Conservation (phyloP, 2,888 invertebrate species). For the Eustalomyia histrio region DNA sequence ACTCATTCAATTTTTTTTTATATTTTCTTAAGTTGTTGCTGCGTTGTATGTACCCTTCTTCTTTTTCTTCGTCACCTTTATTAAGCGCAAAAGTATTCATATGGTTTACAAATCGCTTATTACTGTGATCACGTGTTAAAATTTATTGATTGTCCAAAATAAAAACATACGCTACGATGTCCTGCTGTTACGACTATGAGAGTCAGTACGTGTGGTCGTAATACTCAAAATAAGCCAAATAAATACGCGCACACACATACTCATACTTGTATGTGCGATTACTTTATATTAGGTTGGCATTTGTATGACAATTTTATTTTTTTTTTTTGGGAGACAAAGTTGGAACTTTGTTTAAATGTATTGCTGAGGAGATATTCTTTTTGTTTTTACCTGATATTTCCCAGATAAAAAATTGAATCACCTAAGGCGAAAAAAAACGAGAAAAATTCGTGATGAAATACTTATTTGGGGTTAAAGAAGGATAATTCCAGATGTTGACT, state of each 20-base stretch:
- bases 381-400: too few relatives aligned
- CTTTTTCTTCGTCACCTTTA: conserved; percentile 11
- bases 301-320: not conserved
- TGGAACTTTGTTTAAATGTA: too few relatives aligned
- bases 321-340: too few relatives aligned
- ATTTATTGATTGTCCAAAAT: conserved; percentile 79
- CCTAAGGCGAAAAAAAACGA: too few relatives aligned
- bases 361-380: too few relatives aligned
- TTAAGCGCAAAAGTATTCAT: conserved; percentile 38
- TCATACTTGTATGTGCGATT: not conserved
- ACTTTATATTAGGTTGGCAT: not conserved
- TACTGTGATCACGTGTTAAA: conserved; percentile 79
- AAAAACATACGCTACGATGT: conserved; percentile 68
- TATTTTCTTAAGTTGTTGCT: not conserved
- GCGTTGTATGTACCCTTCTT: not conserved
- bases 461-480: too few relatives aligned
- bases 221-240: conserved; percentile 63
- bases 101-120: conserved; percentile 58
- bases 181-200: conserved; percentile 78
- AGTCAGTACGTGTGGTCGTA: conserved; percentile 79
- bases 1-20: not conserved
- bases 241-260: not conserved
- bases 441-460: too few relatives aligned
- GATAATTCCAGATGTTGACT: too few relatives aligned
- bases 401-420: too few relatives aligned